Base-by-base conservation (phyloP, 2,113 vertebrate genomes). In the Saimiri boliviensis region DNA sequence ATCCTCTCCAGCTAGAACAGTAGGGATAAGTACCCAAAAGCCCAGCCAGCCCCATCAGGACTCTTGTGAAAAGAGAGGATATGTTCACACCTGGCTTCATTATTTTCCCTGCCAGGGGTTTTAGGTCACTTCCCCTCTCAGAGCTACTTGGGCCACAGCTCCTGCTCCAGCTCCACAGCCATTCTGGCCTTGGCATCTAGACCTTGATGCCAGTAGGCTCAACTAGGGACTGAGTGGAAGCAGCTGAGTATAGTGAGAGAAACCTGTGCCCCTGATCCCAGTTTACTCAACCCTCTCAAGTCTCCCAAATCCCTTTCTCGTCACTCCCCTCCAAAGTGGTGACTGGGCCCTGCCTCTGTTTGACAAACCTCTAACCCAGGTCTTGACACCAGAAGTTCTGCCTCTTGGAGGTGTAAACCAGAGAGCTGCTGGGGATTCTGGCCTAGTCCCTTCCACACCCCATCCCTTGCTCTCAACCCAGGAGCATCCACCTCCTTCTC, bases 311-410 rank as follows among this genome's bases (percentile, higher is more conserved):
- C 27, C 47, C 91, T 20, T 91, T 71, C 37, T 37, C 5, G 5
- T 93, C 25, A 70, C 73, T 45, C n/a, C 42, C 20, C 20, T 87
- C 21, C 54, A 58, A 79, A 47, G 77, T 88, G 73, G 66, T 94
- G 40, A 88, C 68, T 92, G 32, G 66, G 73, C 42, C n/a, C 32
- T 95, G 93, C 83, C 77, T 97, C 40, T 96, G 58, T 93, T 90
- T 93, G 81, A 95, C 70, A 96, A 90, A 81, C 77, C 21, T 97
- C 76, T 93, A 89, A 92, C 80, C 68, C 42, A 97, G 77, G 83
- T 90, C 47, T 95, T 96, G 66, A 85, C 37, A 85, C 16, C 68
- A 93, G 13, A 21, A 82, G 32, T 95, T 58, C 25, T 86, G 20
- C 94, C 13, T 45, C 70, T 91, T 96, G 60, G 42, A 93, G 30